Evolutionary conservation across 2,797 vertebrate genomes (phyloP).

Genomic region (Champsocephalus gunnari): DNA sequence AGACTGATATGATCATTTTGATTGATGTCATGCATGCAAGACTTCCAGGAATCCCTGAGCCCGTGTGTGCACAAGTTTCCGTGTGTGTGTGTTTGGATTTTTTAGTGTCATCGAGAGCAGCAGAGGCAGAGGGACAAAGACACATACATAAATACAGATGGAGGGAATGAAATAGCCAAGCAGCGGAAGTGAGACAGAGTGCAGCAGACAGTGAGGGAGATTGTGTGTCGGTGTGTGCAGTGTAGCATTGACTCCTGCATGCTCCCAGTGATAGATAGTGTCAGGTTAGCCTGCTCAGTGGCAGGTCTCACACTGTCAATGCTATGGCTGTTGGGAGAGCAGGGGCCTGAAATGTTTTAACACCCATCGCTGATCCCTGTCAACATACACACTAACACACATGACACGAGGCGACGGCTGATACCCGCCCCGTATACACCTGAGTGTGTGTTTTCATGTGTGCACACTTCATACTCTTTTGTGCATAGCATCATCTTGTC

Average conservation of each 20-base stretch:
- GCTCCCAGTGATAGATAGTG: conserved; percentile 83
- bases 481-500: conserved; percentile 55
- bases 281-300: conserved; percentile 80
- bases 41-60: conserved; percentile 57
- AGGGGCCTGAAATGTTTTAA: conserved; percentile 78
- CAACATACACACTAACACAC: conserved; percentile 76
- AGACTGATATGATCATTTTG: conserved; percentile 77
- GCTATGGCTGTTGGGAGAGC: conserved; percentile 74
- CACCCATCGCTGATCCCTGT: conserved; percentile 81
- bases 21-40: conserved; percentile 71
- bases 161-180: conserved; percentile 64
- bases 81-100: conserved; percentile 22
- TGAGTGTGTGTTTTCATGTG: conserved; percentile 51
- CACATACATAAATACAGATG: conserved; percentile 66
- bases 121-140: conserved; percentile 65
- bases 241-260: conserved; percentile 80
- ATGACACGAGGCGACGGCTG: conserved; percentile 61
- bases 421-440: conserved; percentile 40
- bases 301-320: conserved; percentile 77
- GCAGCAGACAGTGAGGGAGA: conserved; percentile 78
- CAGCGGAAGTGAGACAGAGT: conserved; percentile 78
- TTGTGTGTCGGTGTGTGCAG: conserved; percentile 80
- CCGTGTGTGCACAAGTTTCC: conserved; percentile 5
- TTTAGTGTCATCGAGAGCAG: conserved; percentile 49
- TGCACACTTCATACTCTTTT: conserved; percentile 50